Base-by-base conservation (phyloP, 2,888 invertebrate species). In the Cinara cedri region DNA sequence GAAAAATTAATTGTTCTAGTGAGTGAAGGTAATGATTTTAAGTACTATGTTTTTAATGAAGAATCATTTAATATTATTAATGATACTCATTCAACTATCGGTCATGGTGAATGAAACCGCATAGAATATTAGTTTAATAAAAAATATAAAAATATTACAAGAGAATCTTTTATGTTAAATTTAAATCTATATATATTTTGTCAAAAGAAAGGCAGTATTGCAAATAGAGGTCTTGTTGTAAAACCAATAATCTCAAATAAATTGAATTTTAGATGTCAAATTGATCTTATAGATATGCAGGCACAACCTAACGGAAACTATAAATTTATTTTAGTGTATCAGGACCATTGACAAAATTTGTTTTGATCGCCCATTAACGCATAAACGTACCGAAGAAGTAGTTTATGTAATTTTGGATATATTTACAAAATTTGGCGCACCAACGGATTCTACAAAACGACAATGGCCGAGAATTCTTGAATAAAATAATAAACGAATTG, bases 21-120 rank as follows among this genome's bases (percentile, higher is more conserved):
- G 19, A 9, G n/a, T 3, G 19, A 54, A 54, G 19, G 54, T 19
- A 54, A 19, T 54, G 54, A 6, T 54, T 19, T 54, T 19, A 8
- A 2, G 21, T 11, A 21, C 60, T 26, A 26, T 60, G 60, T 26
- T 60, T 60, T 11, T 1, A 60, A 26, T 1, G 26, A 60, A 60
- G 16, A 60, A 60, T 60, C 26, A 26, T 60, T 24, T 60, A 60
- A 60, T 60, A 26, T 60, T 26, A 60, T 60, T 60, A 13, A 60
- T 60, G 60, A 60, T 60, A 60, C 26, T 60, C 11, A 21, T 55
- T 55, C 21, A 13, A 19, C 26, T 14, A 60, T 60, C 60, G 60
- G 60, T 3, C 60, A 60, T 26, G 13, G 24, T 60, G 6, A 8
- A 26, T 16, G 24, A 13, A 60, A 60, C 16, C 16, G 19, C 26